These are phyloP conservation scores for Drosophila falleni DNA, from an alignment of 2,888 invertebrate genomes.

Conservation along the genomic window DNA sequence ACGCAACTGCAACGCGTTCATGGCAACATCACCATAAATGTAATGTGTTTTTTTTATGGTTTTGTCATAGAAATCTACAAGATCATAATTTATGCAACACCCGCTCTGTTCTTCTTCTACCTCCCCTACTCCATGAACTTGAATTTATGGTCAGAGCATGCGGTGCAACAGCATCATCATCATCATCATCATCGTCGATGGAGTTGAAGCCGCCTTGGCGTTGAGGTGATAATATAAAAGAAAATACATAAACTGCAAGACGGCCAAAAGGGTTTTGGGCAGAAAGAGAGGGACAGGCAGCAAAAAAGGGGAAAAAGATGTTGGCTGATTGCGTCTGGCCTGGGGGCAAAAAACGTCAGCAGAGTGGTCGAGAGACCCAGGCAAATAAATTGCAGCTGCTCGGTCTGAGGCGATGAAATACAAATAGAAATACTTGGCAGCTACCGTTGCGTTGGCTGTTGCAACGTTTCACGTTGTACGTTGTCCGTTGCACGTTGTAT, in stretches of 20 bases:
- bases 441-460: constrained; percentile 64
- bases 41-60: constrained; percentile 70
- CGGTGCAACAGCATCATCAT: constrained; percentile 27
- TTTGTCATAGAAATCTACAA: constrained; percentile 73
- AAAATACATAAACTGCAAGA: constrained; percentile 64
- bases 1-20: constrained; percentile 39
- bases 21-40: constrained; percentile 64
- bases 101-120: constrained; percentile 5
- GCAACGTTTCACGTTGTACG: constrained; percentile 32
- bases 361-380: constrained; percentile 27
- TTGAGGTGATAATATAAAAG: constrained; percentile 74
- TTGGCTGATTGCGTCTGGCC: constrained; percentile 68
- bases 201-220: constrained; percentile 40
- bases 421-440: constrained; percentile 82
- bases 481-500: constrained; percentile 25
- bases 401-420: constrained; percentile 78
- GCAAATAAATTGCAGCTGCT: constrained; percentile 80
- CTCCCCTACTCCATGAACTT: constrained; percentile 33
- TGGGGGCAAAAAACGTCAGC: constrained; percentile 58
- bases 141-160: constrained; percentile 70
- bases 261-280: constrained; percentile 34
- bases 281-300: not conserved
- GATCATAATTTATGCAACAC: constrained; percentile 76
- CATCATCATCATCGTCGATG: constrained; percentile 47
- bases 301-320: not conserved